Percentiles rank a stretch among this genome's conserved stretches.
phyloP scores from a whole-genome alignment of 2,113 vertebrate species.

The Clinocottus analis region DNA sequence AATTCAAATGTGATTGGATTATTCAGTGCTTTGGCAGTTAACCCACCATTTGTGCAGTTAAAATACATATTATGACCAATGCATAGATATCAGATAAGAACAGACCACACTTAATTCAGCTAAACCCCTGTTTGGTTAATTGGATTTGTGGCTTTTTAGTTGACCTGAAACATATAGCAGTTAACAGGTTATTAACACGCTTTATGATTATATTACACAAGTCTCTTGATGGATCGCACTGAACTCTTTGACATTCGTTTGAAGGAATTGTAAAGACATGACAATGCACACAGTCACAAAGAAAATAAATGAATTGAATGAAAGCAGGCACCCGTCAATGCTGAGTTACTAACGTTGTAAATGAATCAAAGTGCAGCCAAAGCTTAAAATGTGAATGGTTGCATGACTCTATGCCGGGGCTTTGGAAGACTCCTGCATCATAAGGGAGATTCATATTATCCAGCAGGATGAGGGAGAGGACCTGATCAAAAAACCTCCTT shows the following conservation, averaged over 20 bases:
- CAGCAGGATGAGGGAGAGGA: conserved; percentile 51
- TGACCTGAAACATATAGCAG: neutral
- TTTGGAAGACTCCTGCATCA: conserved; percentile 46
- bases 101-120: neutral
- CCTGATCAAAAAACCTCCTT: conserved; percentile 66
- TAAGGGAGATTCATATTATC: conserved; percentile 48
- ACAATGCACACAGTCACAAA: neutral
- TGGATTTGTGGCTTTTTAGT: neutral
- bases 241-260: conserved; percentile 6
- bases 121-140: neutral
- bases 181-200: neutral
- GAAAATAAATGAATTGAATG: conserved; percentile 12
- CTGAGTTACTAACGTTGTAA: conserved; percentile 30
- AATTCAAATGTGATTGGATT: conserved; percentile 76
- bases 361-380: conserved; percentile 19
- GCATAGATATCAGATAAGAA: conserved; percentile 21
- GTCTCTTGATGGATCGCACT: neutral
- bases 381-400: conserved; percentile 31
- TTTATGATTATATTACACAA: neutral
- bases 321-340: neutral
- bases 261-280: neutral
- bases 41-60: conserved; percentile 42
- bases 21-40: conserved; percentile 69
- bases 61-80: conserved; percentile 47
- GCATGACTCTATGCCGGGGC: conserved; percentile 20